Conservation (phyloP, 2,888 invertebrate genomes). For the Trissolcus brochymenae region DNA sequence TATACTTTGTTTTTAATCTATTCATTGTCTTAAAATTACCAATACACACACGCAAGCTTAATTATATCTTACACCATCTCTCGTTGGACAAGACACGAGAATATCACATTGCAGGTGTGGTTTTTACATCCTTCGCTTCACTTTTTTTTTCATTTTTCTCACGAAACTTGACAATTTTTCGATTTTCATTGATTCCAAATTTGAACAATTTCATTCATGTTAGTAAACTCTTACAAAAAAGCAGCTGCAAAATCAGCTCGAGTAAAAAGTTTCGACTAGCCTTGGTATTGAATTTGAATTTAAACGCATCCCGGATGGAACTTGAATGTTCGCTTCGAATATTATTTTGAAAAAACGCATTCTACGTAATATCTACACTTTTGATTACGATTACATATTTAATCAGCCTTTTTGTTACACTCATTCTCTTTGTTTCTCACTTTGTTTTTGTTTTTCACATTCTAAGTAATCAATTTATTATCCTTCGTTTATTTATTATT, state of each 20-base stretch:
- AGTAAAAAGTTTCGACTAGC: conserved; percentile 34
- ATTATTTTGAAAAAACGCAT: conserved; percentile 22
- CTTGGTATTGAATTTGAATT: conserved; percentile 6
- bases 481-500: conserved; percentile 5
- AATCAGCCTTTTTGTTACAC: conserved; percentile 34
- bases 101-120: conserved; percentile 75
- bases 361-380: conserved; percentile 24
- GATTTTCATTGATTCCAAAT: background rate
- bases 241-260: conserved; percentile 35
- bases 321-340: conserved; percentile 35
- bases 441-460: background rate
- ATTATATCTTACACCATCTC: conserved; percentile 71
- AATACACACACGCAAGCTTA: conserved; percentile 58
- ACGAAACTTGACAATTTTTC: conserved; percentile 11
- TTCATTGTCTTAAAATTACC: conserved; percentile 50
- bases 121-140: conserved; percentile 53
- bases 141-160: conserved; percentile 8
- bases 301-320: conserved; percentile 6
- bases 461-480: conserved; percentile 1
- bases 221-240: conserved; percentile 11
- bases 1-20: conserved; percentile 48
- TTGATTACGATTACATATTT: conserved; percentile 32
- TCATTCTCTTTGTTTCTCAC: conserved; percentile 15
- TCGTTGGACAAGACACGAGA: conserved; percentile 76
- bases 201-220: background rate